These are phyloP conservation scores for Cirrhinus molitorella DNA, from an alignment of 2,797 vertebrate species.

Conservation along the genomic window DNA sequence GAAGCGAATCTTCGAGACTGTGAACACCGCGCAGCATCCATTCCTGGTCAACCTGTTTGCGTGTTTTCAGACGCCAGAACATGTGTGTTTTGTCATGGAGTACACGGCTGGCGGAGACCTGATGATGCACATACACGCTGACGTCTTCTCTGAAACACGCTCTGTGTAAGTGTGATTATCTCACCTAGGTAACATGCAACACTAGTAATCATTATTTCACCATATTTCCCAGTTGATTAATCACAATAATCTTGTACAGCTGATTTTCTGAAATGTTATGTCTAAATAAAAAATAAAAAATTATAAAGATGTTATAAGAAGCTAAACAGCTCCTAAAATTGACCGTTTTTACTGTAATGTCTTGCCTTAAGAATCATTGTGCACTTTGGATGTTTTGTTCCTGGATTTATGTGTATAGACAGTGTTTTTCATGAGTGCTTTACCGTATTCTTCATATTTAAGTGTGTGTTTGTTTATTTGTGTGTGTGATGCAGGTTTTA, in stretches of 20 bases:
- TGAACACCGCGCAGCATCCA: constrained; percentile 85
- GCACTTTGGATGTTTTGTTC: not conserved
- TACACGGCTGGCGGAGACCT: constrained; percentile 91
- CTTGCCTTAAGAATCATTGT: not conserved
- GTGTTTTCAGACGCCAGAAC: constrained; percentile 90
- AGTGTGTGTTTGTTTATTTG: constrained; percentile 35
- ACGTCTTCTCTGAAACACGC: constrained; percentile 80
- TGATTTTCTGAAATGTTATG: too few species aligned
- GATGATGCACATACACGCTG: constrained; percentile 56
- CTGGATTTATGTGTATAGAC: not conserved
- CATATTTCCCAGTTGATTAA: too few species aligned
- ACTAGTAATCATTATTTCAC: not conserved
- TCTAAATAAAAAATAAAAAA: too few species aligned
- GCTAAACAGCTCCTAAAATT: not conserved
- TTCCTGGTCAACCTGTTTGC: constrained; percentile 93
- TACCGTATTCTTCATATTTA: constrained; percentile 27
- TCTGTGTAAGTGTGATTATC: constrained; percentile 73
- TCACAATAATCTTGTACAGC: too few species aligned
- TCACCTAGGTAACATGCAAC: not conserved
- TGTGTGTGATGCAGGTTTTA: constrained; percentile 82
- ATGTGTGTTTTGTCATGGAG: constrained; percentile 94
- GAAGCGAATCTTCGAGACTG: constrained; percentile 89
- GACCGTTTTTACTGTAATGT: not conserved
- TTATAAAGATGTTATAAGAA: not conserved
- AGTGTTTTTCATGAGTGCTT: not conserved